These are phyloP conservation scores for Tetranychus truncatus DNA, from an alignment of 2,888 invertebrate species.

Conservation along the genomic window DNA sequence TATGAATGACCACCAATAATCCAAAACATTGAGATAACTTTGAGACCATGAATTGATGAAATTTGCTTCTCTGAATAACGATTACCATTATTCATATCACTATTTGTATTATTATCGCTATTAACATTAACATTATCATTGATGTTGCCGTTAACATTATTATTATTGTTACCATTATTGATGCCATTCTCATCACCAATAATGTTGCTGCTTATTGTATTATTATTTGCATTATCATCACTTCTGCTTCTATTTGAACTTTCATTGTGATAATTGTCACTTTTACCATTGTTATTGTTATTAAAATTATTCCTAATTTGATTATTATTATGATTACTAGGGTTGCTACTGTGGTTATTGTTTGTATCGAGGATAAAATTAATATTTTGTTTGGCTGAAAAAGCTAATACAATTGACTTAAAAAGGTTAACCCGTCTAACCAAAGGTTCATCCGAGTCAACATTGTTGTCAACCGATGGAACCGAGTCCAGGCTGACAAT, in stretches of 20 bases:
- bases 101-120: not conserved
- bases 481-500: not conserved
- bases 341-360: not conserved
- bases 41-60: conserved; percentile 24
- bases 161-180: not conserved
- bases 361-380: conserved; percentile 5
- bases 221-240: not conserved
- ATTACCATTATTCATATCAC: too few species aligned
- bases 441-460: not conserved
- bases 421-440: not conserved
- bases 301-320: not conserved
- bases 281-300: not conserved
- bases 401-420: not conserved
- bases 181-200: not conserved
- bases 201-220: not conserved
- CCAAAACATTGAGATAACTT: conserved; percentile 26
- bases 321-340: not conserved
- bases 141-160: not conserved
- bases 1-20: conserved; percentile 27
- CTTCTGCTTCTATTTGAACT: not conserved
- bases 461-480: not conserved
- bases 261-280: not conserved
- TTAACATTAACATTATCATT: not conserved
- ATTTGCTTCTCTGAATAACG: conserved; percentile 13
- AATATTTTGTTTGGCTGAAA: conserved; percentile 4